A percentile compares a stretch with the other conserved stretches of the same genome.
Conservation (phyloP, 2,888 invertebrate species). For the Archips xylosteana region DNA sequence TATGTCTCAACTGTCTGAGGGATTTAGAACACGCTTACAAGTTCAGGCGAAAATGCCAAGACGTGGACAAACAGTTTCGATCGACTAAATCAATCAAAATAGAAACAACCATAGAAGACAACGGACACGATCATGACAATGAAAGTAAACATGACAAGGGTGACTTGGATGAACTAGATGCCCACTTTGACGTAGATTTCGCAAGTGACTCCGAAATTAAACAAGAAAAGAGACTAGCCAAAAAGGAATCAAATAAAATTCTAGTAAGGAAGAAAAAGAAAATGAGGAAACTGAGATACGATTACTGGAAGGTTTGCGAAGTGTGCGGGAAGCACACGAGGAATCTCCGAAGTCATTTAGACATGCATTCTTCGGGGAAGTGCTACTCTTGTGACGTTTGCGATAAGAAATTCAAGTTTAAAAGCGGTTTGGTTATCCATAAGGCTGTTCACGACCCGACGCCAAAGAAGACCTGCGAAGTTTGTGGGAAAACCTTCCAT, state of each 20-base stretch:
- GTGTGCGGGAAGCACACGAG: slow-evolving; percentile 77
- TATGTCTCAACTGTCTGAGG: slow-evolving; percentile 71
- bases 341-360: slow-evolving; percentile 74
- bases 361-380: slow-evolving; percentile 72
- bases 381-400: slow-evolving; percentile 77
- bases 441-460: slow-evolving; percentile 76
- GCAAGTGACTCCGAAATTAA: slow-evolving; percentile 45
- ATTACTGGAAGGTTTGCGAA: slow-evolving; percentile 80
- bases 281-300: slow-evolving; percentile 65
- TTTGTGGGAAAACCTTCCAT: slow-evolving; percentile 83
- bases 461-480: slow-evolving; percentile 81
- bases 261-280: slow-evolving; percentile 53
- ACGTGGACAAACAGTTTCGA: slow-evolving; percentile 67
- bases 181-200: slow-evolving; percentile 51
- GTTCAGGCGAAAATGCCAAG: slow-evolving; percentile 78
- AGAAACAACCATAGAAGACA: slow-evolving; percentile 55
- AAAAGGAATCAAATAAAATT: slow-evolving; percentile 47
- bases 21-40: slow-evolving; percentile 77
- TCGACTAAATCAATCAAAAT: slow-evolving; percentile 59
- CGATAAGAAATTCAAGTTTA: slow-evolving; percentile 80
- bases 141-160: slow-evolving; percentile 43
- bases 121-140: slow-evolving; percentile 44
- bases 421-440: slow-evolving; percentile 77
- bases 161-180: slow-evolving; percentile 53
- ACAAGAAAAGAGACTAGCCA: slow-evolving; percentile 49